Percentiles rank a stretch among this genome's conserved stretches.
These are phyloP conservation scores for Alethe diademata DNA, from an alignment of 2,113 vertebrate species.

Conservation along the genomic window DNA sequence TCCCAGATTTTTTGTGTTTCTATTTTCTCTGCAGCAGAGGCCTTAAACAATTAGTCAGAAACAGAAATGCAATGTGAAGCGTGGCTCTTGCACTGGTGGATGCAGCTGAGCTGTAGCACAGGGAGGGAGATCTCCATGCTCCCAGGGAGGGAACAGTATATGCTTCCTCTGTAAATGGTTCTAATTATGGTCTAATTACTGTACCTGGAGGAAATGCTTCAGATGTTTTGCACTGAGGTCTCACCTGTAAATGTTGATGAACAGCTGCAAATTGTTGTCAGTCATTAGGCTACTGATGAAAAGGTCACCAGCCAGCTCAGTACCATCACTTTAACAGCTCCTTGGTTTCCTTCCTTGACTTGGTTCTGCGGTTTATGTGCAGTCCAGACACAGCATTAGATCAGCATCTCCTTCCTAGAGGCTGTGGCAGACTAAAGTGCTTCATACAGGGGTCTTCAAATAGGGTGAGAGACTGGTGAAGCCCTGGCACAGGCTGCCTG, in stretches of 20 bases:
- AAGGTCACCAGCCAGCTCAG: not conserved
- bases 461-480: too few species aligned
- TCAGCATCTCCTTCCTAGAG: not conserved
- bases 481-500: not conserved
- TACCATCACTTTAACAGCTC: not conserved
- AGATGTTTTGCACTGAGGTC: not conserved
- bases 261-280: not conserved
- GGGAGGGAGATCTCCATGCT: not conserved
- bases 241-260: not conserved
- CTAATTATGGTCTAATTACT: constrained; percentile 33
- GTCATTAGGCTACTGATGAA: not conserved
- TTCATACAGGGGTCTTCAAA: not conserved
- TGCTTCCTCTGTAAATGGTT: not conserved
- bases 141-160: not conserved
- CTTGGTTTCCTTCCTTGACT: not conserved
- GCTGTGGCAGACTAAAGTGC: not conserved
- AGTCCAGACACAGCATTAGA: not conserved
- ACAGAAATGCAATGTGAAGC: not conserved
- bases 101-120: not conserved
- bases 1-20: not conserved
- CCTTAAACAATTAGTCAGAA: not conserved
- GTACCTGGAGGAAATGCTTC: constrained; percentile 21
- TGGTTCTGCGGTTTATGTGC: not conserved
- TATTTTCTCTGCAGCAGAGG: not conserved
- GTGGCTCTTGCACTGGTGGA: not conserved